Evolutionary conservation across 2,797 vertebrate species (phyloP).

Genomic region (Iguana delicatissima): DNA sequence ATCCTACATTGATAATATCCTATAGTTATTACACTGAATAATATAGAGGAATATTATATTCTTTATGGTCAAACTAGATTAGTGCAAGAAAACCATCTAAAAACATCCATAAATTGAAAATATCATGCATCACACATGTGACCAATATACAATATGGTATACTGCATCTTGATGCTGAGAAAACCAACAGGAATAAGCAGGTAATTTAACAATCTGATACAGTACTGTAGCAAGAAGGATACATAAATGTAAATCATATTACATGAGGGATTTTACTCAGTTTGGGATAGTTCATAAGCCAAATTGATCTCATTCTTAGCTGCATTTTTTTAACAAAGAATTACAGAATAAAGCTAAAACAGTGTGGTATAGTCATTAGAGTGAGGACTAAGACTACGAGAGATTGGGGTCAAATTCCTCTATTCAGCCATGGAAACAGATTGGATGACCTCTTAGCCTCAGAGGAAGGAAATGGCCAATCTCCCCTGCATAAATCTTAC

Average conservation of each 20-base stretch:
- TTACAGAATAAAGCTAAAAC: background rate
- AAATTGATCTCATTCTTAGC: background rate
- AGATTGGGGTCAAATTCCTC: too few relatives aligned
- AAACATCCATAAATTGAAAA: background rate
- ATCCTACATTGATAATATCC: background rate
- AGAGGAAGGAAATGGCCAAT: too few relatives aligned
- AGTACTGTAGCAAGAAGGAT: background rate
- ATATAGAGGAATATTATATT: background rate
- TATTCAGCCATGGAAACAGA: too few relatives aligned
- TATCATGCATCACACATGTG: background rate
- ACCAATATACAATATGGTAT: background rate
- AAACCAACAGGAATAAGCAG: background rate
- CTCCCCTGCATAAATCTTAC: too few relatives aligned
- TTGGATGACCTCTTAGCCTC: too few relatives aligned
- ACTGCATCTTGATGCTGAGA: background rate
- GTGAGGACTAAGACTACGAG: too few relatives aligned
- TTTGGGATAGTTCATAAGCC: background rate
- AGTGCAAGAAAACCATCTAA: background rate
- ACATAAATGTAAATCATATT: background rate
- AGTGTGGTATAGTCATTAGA: too few relatives aligned
- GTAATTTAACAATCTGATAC: background rate
- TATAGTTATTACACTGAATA: background rate
- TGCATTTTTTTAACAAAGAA: background rate
- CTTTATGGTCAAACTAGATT: background rate
- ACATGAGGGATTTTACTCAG: background rate